Base-by-base conservation (phyloP, 2,888 invertebrate species). In the Tetragonisca angustula region DNA sequence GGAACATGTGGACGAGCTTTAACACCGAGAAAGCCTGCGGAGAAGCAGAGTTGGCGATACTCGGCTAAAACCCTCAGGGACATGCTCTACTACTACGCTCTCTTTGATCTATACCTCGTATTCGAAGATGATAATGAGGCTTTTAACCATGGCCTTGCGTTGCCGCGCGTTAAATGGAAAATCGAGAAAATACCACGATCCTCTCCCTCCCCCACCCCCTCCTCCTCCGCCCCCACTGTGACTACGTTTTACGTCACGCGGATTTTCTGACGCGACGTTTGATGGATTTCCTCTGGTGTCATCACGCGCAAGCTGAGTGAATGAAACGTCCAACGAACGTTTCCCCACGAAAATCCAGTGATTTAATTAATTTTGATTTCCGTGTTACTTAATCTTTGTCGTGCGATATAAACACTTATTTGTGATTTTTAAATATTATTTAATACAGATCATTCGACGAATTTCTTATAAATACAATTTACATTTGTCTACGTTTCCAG, bases 51-150 rank as follows among this genome's bases (percentile, higher is more conserved):
- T 87, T 74, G 71, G 77, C 79, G 64, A 74, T 80, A 80, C 56
- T 67, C 56, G 59, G 67, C 59, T 74, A 81, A 82, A 81, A 78
- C 80, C 83, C 71, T 85, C 84, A 89, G 89, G 87, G 87, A 89
- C 88, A 82, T 79, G 80, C 75, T 89, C 73, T 62, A 49, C 69
- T 77, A 56, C 49, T 75, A 76, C 71, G 61, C 61, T 69, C 74
- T 75, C 62, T 69, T 50, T 78, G 76, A 75, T 59, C 27, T 81
- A 80, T 79, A 72, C 73, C 62, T 89, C 86, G 80, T 76, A 87
- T 89, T 89, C 77, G 75, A 83, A 86, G 80, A 84, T 70, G 83
- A 84, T 89, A 87, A 89, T 84, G 84, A 89, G 86, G 81, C 74
- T 84, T 82, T 83, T 85, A 89, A 82, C 82, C 86, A 76, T 85